Conservation (phyloP, 2,797 vertebrate genomes). For the Typhlichthys eigenmanni region DNA sequence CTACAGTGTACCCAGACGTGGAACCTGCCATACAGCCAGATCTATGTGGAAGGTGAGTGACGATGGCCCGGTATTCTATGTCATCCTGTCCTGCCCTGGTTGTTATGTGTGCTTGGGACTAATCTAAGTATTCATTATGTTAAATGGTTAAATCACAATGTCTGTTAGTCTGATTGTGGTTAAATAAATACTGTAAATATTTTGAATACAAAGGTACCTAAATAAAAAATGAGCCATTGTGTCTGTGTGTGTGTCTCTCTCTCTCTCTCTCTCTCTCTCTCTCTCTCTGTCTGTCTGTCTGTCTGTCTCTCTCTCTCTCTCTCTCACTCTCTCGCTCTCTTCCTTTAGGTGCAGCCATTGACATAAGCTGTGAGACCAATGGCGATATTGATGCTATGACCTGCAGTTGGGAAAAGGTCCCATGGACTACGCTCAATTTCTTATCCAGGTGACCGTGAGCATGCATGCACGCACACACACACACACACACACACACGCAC, state of each 20-base stretch:
- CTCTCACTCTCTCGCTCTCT: background rate
- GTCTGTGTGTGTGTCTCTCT: background rate
- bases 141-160: too few species aligned
- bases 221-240: background rate
- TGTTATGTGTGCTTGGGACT: too few species aligned
- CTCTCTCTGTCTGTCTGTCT: background rate
- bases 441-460: slow-evolving; percentile 59
- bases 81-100: background rate
- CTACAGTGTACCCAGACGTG: slow-evolving; percentile 85
- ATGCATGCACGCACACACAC: background rate
- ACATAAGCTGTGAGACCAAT: slow-evolving; percentile 84
- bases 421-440: slow-evolving; percentile 56
- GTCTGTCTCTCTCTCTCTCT: background rate
- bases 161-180: background rate
- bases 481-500: background rate
- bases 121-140: too few species aligned
- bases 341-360: slow-evolving; percentile 60
- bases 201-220: too few species aligned
- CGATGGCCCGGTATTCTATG: background rate
- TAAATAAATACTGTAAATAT: background rate
- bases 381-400: slow-evolving; percentile 84
- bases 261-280: background rate
- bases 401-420: slow-evolving; percentile 84
- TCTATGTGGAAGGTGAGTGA: slow-evolving; percentile 86
- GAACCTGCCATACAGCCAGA: slow-evolving; percentile 82